Evolutionary conservation across 2,797 vertebrate species (phyloP), one percentile per base, ranked within the genome.

Genomic region (Rhinichthys osculus): DNA sequence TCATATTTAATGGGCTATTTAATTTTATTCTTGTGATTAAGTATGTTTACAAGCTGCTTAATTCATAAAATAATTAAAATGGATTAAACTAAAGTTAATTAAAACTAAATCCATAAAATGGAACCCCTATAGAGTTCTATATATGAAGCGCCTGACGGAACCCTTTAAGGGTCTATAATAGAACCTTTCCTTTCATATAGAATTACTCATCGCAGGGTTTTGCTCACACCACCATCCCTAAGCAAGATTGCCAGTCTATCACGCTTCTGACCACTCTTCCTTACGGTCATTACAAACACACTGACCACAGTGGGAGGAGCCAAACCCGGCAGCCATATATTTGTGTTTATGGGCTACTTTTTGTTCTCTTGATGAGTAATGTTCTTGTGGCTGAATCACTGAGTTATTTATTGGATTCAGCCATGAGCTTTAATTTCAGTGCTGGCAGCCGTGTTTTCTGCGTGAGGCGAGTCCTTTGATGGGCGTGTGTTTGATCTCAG

Each of bases 351-450:
- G 54, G 69, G 7, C 42, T 47, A 19, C 47, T 52, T 57, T 73
- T 59, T 86, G 33, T 67, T 81, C 44, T 69, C 38, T 64, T 79
- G 35, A 73, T 85, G 67, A 79, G 66, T 88, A 50, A 82, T 38
- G 44, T 42, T 81, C 50, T 85, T 72, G 35, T 42, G 70, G 10
- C 78, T 73, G 27, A 69, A 67, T 66, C 42, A 67, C 16, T 0
- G 50, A 71, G 76, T 69, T 77, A 14, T 78, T 57, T 84, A 78
- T 52, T 54, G 42, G 23, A 9, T 71, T 79, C n/a, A 71, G 64
- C 3, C 35, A 33, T 66, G 4, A 71, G 50, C 33, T 71, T 82
- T 86, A 6, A 76, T 76, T 76, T 78, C 5, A 72, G 33, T 19
- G n/a, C 23, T 44, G 62, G 64, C 64, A n/a, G 70, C 17, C 59